Conservation (phyloP, 2,888 invertebrate genomes). For the Smittia aterrima region DNA sequence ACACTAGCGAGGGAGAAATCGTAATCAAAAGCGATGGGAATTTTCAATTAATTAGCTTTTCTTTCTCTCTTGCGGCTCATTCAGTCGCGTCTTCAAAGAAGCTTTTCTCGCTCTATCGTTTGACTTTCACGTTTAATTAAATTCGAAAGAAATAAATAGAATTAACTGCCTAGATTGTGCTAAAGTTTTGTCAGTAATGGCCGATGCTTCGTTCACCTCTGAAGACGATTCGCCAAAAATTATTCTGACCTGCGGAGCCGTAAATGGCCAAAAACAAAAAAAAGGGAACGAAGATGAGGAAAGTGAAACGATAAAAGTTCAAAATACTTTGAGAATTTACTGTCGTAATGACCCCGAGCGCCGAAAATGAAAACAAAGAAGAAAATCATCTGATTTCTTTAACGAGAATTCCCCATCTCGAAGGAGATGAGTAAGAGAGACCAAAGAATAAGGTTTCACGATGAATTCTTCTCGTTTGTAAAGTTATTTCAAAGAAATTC, state of each 20-base stretch:
- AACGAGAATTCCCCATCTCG: neutral
- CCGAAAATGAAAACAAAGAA: neutral
- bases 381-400: constrained; percentile 19
- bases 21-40: neutral
- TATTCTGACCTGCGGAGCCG: neutral
- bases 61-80: neutral
- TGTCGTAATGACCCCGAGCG: neutral
- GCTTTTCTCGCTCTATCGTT: neutral
- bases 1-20: neutral
- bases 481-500: neutral
- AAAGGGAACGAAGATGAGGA: neutral
- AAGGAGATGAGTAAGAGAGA: neutral
- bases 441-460: neutral
- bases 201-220: neutral
- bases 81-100: neutral
- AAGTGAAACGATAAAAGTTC: constrained; percentile 6
- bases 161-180: neutral
- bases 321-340: neutral
- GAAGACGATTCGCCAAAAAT: neutral
- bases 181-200: neutral
- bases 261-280: neutral
- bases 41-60: neutral
- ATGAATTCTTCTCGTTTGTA: neutral
- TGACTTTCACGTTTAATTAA: constrained; percentile 11
- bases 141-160: neutral